Evolutionary conservation across 2,888 invertebrate genomes (phyloP).

Genomic region (Thymelicus acteon): DNA sequence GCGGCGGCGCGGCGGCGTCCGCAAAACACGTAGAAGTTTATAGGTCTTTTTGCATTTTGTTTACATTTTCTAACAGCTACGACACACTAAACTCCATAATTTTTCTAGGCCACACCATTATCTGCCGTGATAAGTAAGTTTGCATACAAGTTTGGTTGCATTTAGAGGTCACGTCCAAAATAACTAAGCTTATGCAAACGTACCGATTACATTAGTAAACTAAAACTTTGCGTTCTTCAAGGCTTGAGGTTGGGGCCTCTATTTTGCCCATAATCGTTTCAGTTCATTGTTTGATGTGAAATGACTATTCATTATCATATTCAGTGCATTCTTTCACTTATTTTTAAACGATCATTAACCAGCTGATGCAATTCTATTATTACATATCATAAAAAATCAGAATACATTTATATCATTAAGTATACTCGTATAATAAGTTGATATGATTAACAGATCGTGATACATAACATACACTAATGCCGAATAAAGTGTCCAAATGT

Average conservation of each 20-base stretch:
- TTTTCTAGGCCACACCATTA: constrained; percentile 11
- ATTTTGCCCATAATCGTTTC: background rate
- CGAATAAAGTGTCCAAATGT: too few relatives aligned
- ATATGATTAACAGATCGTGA: too few relatives aligned
- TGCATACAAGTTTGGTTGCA: constrained; percentile 4
- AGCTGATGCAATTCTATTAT: too few relatives aligned
- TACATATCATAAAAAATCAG: too few relatives aligned
- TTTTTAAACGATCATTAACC: too few relatives aligned
- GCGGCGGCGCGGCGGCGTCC: too few relatives aligned
- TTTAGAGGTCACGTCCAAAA: constrained; percentile 10
- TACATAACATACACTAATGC: too few relatives aligned
- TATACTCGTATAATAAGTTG: too few relatives aligned
- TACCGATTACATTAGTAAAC: background rate
- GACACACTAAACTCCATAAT: constrained; percentile 5
- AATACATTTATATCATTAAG: too few relatives aligned
- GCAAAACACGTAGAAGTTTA: background rate
- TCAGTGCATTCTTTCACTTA: too few relatives aligned
- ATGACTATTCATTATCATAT: too few relatives aligned
- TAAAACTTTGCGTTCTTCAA: background rate
- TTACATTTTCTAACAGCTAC: background rate
- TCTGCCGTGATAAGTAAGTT: constrained; percentile 7
- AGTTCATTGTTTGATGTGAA: too few relatives aligned
- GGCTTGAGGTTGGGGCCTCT: background rate
- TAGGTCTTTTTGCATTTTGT: background rate
- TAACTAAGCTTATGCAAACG: constrained; percentile 10